Percentiles rank a stretch among this genome's conserved stretches.
Conservation (phyloP, 2,888 invertebrate genomes). For the Hirudinaria manillensis region DNA sequence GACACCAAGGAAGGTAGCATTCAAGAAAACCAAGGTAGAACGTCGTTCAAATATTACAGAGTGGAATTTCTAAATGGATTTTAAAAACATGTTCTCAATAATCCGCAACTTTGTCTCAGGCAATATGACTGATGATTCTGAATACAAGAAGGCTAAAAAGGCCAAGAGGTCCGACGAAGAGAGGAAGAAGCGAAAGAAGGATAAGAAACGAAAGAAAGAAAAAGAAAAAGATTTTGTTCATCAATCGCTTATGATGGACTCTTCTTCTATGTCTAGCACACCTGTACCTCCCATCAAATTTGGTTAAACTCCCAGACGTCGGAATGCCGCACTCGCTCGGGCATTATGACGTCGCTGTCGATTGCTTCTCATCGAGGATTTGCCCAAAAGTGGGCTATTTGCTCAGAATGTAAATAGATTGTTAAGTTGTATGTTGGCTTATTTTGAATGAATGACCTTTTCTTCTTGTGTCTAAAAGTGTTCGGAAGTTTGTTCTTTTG, state of each 20-base stretch:
- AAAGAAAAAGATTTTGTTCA: conserved; percentile 26
- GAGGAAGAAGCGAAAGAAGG: conserved; percentile 86
- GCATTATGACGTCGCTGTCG: too few species aligned
- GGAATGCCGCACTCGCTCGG: too few species aligned
- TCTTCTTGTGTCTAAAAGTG: too few species aligned
- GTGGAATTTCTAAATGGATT: not conserved
- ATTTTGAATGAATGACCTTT: too few species aligned
- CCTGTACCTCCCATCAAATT: not conserved
- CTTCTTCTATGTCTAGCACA: not conserved
- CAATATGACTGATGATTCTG: conserved; percentile 39
- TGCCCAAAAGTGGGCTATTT: too few species aligned
- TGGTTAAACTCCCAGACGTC: not conserved
- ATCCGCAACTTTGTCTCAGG: conserved; percentile 30
- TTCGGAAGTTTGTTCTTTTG: not conserved
- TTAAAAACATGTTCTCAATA: not conserved
- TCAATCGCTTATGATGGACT: not conserved
- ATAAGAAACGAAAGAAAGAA: conserved; percentile 67
- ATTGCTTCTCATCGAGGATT: too few species aligned
- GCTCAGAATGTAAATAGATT: too few species aligned
- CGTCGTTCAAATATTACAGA: not conserved
- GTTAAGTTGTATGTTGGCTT: too few species aligned
- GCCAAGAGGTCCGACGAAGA: conserved; percentile 43
- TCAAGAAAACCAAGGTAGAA: conserved; percentile 47
- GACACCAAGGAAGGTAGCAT: conserved; percentile 45
- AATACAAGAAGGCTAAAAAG: conserved; percentile 43